These are phyloP conservation scores for Prosapia bicincta DNA, from an alignment of 2,888 invertebrate genomes.

Conservation along the genomic window DNA sequence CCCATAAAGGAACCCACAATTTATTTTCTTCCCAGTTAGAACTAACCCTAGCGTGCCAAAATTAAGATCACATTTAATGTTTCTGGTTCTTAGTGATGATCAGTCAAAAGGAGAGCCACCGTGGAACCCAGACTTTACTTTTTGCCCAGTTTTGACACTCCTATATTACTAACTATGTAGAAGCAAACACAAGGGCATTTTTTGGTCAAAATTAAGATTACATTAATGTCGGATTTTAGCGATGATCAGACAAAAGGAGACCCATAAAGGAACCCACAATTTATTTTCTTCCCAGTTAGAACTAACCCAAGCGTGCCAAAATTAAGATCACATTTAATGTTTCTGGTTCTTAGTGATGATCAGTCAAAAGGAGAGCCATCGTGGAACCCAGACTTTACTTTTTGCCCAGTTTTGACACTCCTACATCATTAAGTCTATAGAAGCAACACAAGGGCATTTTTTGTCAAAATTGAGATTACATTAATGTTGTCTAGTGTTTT, in stretches of 20 bases:
- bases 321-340: no score
- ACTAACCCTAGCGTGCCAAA: no score
- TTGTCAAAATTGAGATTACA: no score
- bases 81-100: conserved; percentile 10
- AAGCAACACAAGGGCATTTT: conserved; percentile 8
- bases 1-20: no score
- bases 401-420: conserved; percentile 7
- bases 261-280: no score
- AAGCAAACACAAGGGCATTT: conserved; percentile 8
- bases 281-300: no score
- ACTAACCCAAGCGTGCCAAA: no score
- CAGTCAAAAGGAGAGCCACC: neutral
- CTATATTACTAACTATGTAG: neutral
- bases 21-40: no score
- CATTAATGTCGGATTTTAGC: no score
- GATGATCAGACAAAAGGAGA: neutral
- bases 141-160: conserved; percentile 7
- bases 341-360: conserved; percentile 10
- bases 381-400: conserved; percentile 13
- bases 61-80: no score
- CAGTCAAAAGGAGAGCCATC: neutral
- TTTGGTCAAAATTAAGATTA: no score
- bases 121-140: conserved; percentile 13
- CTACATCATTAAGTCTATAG: neutral
- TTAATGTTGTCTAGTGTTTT: no score